Percentiles rank a stretch among this genome's conserved stretches.
Evolutionary conservation across 2,888 invertebrate genomes (phyloP).

Genomic region (Trissolcus japonicus): DNA sequence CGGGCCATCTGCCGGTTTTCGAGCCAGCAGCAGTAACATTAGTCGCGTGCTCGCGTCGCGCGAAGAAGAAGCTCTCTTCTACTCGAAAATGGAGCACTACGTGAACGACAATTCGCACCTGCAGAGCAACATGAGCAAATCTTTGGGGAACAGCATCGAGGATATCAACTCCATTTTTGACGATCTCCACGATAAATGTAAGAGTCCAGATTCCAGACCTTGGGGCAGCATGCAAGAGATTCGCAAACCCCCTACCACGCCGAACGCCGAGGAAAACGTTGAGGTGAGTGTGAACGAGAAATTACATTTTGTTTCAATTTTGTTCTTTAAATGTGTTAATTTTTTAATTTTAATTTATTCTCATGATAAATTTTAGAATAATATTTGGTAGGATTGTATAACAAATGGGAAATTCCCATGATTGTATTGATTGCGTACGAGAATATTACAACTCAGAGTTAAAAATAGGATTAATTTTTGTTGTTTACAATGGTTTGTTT

Average conservation of each 20-base stretch:
- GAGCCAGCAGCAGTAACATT: conserved; percentile 31
- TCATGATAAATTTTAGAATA: no score
- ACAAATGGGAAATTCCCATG: no score
- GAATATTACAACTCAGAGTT: no score
- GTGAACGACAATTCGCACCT: conserved; percentile 14
- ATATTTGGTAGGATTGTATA: no score
- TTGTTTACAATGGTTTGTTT: no score
- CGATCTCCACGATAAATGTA: conserved; percentile 60
- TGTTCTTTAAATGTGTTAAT: no score
- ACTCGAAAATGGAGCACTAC: conserved; percentile 33
- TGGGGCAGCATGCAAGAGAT: conserved; percentile 84
- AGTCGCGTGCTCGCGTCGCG: conserved; percentile 46
- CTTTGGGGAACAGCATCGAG: conserved; percentile 70
- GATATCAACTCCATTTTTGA: conserved; percentile 67
- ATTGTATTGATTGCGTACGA: no score
- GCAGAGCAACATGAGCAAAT: conserved; percentile 34
- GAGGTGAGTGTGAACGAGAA: conserved; percentile 11
- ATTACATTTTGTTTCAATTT: no score
- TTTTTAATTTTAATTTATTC: no score
- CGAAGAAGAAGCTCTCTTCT: conserved; percentile 34
- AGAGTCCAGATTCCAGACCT: conserved; percentile 66
- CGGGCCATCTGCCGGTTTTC: conserved; percentile 59
- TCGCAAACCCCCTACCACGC: conserved; percentile 21
- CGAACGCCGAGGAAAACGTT: not conserved
- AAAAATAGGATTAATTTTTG: no score